phyloP scores from a whole-genome alignment of 2,888 invertebrate species.

The Stenoptilia bipunctidactyla region DNA sequence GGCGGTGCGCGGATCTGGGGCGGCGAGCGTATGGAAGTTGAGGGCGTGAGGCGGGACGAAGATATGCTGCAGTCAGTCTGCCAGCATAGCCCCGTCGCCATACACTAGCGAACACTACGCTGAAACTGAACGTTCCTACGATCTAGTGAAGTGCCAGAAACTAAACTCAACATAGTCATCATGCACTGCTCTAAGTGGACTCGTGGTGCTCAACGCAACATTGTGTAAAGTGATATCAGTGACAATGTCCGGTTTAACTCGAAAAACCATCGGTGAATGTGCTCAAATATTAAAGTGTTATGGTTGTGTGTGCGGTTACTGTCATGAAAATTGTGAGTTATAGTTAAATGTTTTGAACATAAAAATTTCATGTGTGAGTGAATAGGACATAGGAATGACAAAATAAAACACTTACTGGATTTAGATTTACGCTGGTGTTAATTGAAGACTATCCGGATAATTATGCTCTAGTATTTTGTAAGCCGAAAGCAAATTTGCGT shows the following conservation, averaged over 20 bases:
- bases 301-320: neutral
- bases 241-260: no score
- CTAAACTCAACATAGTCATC: no score
- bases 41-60: conserved; percentile 52
- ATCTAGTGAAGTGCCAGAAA: no score
- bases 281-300: neutral
- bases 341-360: neutral
- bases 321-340: neutral
- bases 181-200: no score
- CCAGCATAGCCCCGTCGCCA: conserved; percentile 93
- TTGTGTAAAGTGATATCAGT: no score
- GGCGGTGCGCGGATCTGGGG: conserved; percentile 40
- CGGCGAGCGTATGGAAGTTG: conserved; percentile 79
- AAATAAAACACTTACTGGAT: no score
- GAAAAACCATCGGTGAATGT: neutral
- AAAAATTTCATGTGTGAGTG: no score
- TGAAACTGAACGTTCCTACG: no score
- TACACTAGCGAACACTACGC: conserved; percentile 68
- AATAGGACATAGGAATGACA: no score
- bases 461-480: conserved; percentile 18
- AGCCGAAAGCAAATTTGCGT: conserved; percentile 15
- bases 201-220: no score
- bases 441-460: conserved; percentile 17
- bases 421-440: conserved; percentile 11
- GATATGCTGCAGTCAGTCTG: conserved; percentile 86